Evolutionary conservation across 2,797 vertebrate species (phyloP).

Genomic region (Rhinoraja longicauda): DNA sequence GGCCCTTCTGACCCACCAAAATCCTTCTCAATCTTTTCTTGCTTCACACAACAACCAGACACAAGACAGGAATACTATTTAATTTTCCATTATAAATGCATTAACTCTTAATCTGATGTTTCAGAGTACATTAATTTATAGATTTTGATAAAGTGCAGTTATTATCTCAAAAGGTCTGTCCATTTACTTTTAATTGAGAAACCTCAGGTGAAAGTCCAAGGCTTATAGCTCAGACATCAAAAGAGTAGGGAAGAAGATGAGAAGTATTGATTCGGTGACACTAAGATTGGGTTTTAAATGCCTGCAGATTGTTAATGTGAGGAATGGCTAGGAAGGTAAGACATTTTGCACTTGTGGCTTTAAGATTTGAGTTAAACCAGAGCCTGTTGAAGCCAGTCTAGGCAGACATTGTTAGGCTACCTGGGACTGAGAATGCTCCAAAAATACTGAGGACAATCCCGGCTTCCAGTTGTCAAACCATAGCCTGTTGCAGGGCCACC

Average conservation of each 20-base stretch:
- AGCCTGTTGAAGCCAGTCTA: background rate
- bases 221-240: background rate
- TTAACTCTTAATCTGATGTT: background rate
- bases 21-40: background rate
- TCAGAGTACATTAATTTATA: background rate
- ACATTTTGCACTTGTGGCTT: background rate
- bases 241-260: background rate
- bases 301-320: background rate
- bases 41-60: background rate
- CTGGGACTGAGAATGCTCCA: background rate
- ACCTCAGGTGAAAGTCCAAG: background rate
- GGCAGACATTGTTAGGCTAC: background rate
- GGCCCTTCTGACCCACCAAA: too few relatives aligned
- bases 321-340: background rate
- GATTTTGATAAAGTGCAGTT: background rate
- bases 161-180: background rate
- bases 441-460: background rate
- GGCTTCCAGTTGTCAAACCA: background rate
- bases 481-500: background rate
- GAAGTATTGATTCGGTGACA: background rate
- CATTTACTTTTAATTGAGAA: constrained; percentile 10
- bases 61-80: background rate
- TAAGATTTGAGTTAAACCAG: background rate
- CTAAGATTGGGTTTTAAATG: background rate
- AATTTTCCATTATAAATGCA: background rate